Evolutionary conservation across 1,140 invertebrate species (phyloP), one percentile per base, ranked within the genome.

Genomic region (Arctopsyche grandis): DNA sequence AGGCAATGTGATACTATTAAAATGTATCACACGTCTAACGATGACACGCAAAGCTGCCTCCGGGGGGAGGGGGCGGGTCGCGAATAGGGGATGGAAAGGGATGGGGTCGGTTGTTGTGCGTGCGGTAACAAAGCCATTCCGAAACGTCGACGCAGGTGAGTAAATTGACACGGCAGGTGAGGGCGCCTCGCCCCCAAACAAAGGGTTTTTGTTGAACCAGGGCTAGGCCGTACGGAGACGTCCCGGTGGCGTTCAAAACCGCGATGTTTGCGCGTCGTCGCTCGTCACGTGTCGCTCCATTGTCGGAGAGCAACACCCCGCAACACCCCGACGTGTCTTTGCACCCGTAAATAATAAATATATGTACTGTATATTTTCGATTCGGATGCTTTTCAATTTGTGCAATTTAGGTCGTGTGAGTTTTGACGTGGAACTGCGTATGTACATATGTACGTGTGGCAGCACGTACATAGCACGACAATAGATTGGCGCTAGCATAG

Each of bases 11-110:
- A 78, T 73, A 78, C 69, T 63, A 73, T 71, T 70, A 78, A 78
- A 78, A 73, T 78, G 77, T 78, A 78, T 70, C 48, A 38, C 66
- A 56, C 46, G 77, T 78, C 77, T 78, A 78, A 78, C 77, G 77
- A 78, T 78, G 77, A 78, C 77, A 60, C 69, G 69, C 69, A 48
- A 73, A 48, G 22, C 43, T 22, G 24, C 16, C 9, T 19, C n/a
- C 10, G 5, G 1, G 48, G 14, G 71, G 14, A 12, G 43, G 38
- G 26, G 43, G n/a, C 7, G 7, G 29, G 29, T 38, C 7, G 29
- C 1, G 29, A 38, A 38, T 38, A 7, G 7, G 29, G 29, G 29
- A 4, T 38, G 29, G 29, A 4, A 4, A 38, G 29, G 29, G 29
- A 38, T 38, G 29, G 29, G 29, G 29, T 1, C 7, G 29, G 29